A percentile compares a stretch with the other conserved stretches of the same genome.
phyloP scores from a whole-genome alignment of 1,140 invertebrate species.

The Neocloeon triangulifer region DNA sequence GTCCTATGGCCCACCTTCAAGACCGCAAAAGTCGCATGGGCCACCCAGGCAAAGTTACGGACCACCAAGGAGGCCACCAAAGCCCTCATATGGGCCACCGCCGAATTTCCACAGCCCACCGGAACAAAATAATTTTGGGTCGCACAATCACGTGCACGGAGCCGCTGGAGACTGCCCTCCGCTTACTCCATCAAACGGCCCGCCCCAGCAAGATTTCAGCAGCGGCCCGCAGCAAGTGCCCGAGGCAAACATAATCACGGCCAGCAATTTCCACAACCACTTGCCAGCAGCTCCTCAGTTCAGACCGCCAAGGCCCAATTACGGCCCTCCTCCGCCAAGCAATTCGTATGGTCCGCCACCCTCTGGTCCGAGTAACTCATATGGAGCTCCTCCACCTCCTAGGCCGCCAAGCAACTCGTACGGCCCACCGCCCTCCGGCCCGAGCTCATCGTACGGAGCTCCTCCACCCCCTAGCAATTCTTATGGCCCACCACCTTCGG shows the following conservation, averaged over 20 bases:
- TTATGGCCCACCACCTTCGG: too few relatives aligned
- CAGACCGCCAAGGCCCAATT: slow-evolving; percentile 16
- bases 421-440: slow-evolving; percentile 23
- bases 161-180: too few relatives aligned
- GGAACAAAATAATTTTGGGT: slow-evolving; percentile 15
- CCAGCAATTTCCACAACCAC: too few relatives aligned
- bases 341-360: slow-evolving; percentile 18
- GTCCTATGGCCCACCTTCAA: slow-evolving; percentile 11
- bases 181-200: too few relatives aligned
- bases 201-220: too few relatives aligned
- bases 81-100: slow-evolving; percentile 9
- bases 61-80: slow-evolving; percentile 18
- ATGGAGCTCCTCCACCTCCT: too few relatives aligned
- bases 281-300: too few relatives aligned
- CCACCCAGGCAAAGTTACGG: slow-evolving; percentile 13
- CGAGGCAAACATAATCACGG: too few relatives aligned
- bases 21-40: slow-evolving; percentile 6
- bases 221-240: too few relatives aligned
- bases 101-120: slow-evolving; percentile 16
- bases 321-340: slow-evolving; percentile 15
- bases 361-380: slow-evolving; percentile 20
- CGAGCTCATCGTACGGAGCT: slow-evolving; percentile 5
- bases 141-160: too few relatives aligned
- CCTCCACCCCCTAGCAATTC: too few relatives aligned
- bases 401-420: too few relatives aligned